Evolutionary conservation across 2,888 invertebrate genomes (phyloP), one percentile per base, ranked within the genome.

Genomic region (Acholoe squamosa): DNA sequence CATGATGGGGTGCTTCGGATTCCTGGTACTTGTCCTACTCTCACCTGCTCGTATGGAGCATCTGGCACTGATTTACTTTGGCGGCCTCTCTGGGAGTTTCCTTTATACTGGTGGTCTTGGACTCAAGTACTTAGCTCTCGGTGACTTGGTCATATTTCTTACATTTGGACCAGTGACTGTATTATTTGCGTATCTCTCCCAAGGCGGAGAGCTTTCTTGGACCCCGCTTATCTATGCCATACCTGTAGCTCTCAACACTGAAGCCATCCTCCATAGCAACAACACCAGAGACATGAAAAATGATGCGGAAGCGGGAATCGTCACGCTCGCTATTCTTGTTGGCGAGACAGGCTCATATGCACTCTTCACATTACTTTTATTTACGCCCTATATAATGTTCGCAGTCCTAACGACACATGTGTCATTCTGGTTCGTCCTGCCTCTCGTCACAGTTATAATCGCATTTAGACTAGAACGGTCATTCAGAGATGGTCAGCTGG

Each of bases 101-200:
- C 96, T 99, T n/a, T 99, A 99, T 94, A 99, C 99, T 0, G 99
- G 99, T 91, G 99, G 99, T 86, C 98, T 99, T 93, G 99, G 99
- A 91, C 97, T 99, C 91, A 99, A 99, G 96, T 99, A 99, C 95
- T 98, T 99, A 94, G 99, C 98, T 1, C 96, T 99, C 84, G 99
- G 99, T 89, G 99, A 99, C 96, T 97, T 99, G 89, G 96, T 99
- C 92, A 98, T 99, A 94, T 97, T 99, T 94, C 97, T 99, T 91
- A 98, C 98, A 94, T 99, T 99, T 96, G 99, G 99, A 0, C 99
- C 99, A 10, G 97, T 99, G 33, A 98, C 98, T 33, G 98, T 99
- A 31, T 97, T 99, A 28, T 99, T 99, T 96, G 98, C 99, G 0
- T 99, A 98, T 95, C 97, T 99, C 96, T 97, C 98, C 43, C 99